Evolutionary conservation across 1,140 invertebrate genomes (phyloP).

Genomic region (Cotesia typhae): DNA sequence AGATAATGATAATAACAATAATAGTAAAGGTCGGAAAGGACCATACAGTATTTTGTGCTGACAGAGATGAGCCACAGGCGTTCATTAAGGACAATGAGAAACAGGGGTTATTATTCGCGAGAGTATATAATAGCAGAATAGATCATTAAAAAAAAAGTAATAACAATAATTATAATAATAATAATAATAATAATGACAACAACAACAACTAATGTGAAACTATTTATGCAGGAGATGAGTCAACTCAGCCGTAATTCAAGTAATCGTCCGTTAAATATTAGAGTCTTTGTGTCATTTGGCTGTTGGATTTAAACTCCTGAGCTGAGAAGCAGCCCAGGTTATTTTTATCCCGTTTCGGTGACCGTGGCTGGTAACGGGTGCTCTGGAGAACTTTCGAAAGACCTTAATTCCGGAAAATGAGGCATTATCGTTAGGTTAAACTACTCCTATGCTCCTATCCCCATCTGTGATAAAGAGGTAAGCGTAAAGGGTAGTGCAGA

Average conservation of each 20-base stretch:
- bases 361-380: constrained; percentile 4
- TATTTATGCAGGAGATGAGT: constrained; percentile 23
- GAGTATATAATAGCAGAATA: constrained; percentile 27
- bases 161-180: no score
- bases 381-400: constrained; percentile 7
- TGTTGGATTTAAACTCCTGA: neutral
- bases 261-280: neutral
- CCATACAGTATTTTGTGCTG: constrained; percentile 20
- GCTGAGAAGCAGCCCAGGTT: neutral
- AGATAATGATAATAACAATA: neutral
- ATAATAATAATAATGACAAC: no score
- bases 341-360: constrained; percentile 17
- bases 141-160: constrained; percentile 23
- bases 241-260: constrained; percentile 25
- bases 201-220: constrained; percentile 23
- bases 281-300: neutral
- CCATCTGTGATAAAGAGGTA: neutral
- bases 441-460: neutral
- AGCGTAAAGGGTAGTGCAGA: neutral
- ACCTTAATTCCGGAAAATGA: constrained; percentile 27
- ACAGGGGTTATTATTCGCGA: constrained; percentile 26
- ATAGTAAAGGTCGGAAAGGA: constrained; percentile 11
- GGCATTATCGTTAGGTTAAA: constrained; percentile 25
- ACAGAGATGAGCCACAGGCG: constrained; percentile 23
- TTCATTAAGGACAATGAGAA: constrained; percentile 31